Evolutionary conservation across 2,797 vertebrate species (phyloP), one percentile per base, ranked within the genome.

Genomic region (Lithobates sylvaticus): DNA sequence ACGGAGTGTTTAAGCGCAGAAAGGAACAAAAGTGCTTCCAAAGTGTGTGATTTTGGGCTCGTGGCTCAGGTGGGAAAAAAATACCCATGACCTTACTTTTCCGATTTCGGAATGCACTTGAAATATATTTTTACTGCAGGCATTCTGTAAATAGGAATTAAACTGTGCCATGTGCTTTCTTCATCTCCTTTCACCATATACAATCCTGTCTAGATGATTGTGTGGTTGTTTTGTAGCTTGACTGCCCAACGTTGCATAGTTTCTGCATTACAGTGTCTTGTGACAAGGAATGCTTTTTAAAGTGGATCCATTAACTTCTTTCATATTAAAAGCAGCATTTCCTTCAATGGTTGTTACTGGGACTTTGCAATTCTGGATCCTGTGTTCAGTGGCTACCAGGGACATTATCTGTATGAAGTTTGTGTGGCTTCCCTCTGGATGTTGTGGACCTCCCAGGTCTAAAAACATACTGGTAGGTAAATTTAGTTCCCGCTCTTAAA

Each of bases 1-100:
- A 85, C 90, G 88, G 87, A 81, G 87, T 88, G 47, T 1, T 89
- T 84, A 70, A 84, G 90, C 81, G 85, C 87, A 88, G 76, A 82
- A 76, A 8, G 80, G 88, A 10, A 81, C 47, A 58, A 78, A 86
- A 86, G 0, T 78, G 3, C 39, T 84, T 87, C 87, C 77, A 16
- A 29, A 79, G 70, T 88, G 72, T 67, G 34, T 61, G 75, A 67
- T 34, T 76, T 86, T 82, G 72, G 80, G 32, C 82, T 91, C 50
- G 2, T 0, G 27, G 71, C 84, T 58, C 39, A 84, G 86, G 65
- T 84, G 75, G 87, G 83, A 23, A 84, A 76, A 68, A 78, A 88
- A 83, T 36, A 36, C 34, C 50, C 16, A 64, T 82, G 47, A 84
- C 76, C 76, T 39, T 44, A 71, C 32, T 80, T 80, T 85, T 85